A percentile compares a stretch with the other conserved stretches of the same genome.
phyloP scores from a whole-genome alignment of 2,113 vertebrate genomes.

The Cottus gobio region DNA sequence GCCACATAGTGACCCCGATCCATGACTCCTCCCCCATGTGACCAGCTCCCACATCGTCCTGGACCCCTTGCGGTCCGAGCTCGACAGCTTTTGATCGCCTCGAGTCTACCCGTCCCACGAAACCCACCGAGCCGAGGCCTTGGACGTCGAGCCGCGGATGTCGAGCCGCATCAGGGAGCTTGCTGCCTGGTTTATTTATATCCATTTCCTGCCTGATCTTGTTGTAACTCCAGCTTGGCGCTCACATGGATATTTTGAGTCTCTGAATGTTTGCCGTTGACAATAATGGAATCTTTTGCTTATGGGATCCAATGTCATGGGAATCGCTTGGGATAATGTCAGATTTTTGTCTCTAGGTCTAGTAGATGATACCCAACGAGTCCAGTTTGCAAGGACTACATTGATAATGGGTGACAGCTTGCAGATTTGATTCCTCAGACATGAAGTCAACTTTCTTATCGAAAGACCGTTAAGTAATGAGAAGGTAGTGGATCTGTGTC shows the following conservation, averaged over 20 bases:
- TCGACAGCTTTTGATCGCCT: not conserved
- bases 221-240: not conserved
- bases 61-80: not conserved
- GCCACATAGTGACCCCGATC: not conserved
- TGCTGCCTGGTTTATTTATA: not conserved
- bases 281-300: too few species aligned
- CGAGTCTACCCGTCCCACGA: not conserved
- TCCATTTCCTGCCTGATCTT: not conserved
- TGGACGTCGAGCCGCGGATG: not conserved
- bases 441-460: not conserved
- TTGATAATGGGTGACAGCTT: not conserved
- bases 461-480: not conserved
- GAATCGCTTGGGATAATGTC: not conserved
- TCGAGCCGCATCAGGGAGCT: not conserved
- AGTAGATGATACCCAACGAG: not conserved
- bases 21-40: not conserved
- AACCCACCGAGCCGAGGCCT: not conserved
- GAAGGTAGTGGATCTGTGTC: not conserved
- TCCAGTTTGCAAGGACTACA: not conserved
- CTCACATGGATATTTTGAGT: not conserved
- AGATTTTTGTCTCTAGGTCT: not conserved
- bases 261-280: not conserved
- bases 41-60: not conserved
- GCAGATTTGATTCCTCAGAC: not conserved
- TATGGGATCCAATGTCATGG: not conserved